Evolutionary conservation across 2,888 invertebrate species (phyloP), one percentile per base, ranked within the genome.

Genomic region (Andrena praecox): DNA sequence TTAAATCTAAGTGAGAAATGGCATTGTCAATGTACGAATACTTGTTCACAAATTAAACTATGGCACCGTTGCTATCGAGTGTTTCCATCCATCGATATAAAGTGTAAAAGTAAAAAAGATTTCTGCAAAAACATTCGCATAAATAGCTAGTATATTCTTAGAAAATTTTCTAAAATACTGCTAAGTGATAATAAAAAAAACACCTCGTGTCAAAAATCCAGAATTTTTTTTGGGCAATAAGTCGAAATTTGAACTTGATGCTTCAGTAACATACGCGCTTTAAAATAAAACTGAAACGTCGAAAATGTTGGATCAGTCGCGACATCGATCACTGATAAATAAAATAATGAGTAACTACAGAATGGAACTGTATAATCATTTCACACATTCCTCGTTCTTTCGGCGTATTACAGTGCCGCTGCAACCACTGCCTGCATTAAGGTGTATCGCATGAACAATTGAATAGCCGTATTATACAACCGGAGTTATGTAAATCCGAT

Each of bases 21-120:
- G 27, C 35, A 66, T 72, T 82, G 64, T 75, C 71, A 60, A 62
- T 54, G 24, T 72, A 77, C 74, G 74, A 85, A 85, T 79, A 78
- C 50, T 52, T 82, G 77, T 68, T 73, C 67, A 71, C 50, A 56
- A 29, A 31, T 33, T 67, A 62, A 67, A 35, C 52, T 79, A 72
- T 48, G 4, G 31, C 71, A 77, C 27, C 31, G 42, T 35, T 59
- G 29, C 48, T 27, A 64, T 24, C 60, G 70, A 33, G 12, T 68
- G 20, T 24, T 50, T 5, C 35, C 20, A 24, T 56, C 35, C 42
- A n/a, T 48, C 8, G 1, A 29, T 69, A 67, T 60, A 73, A 33
- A 80, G 29, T 62, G 35, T 82, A 80, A 77, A n/a, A 73, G 60
- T 85, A 77, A 81, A 63, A 24, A 42, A 33, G 12, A 24, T 50